Evolutionary conservation across 1,140 invertebrate species (phyloP).

Genomic region (Drosophila nikananu): DNA sequence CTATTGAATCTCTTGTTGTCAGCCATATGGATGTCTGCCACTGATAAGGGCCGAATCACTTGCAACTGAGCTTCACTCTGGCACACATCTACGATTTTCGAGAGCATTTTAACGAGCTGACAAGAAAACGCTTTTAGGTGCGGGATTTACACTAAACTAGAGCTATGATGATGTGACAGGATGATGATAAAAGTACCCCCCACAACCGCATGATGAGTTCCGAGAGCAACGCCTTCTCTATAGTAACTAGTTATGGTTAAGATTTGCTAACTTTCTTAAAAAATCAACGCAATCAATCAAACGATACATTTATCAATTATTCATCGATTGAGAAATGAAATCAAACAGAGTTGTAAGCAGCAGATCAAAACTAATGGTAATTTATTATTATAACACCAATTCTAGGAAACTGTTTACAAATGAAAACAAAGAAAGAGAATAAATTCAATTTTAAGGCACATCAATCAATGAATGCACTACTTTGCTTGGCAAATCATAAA

Average conservation of each 20-base stretch:
- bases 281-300: slow-evolving; percentile 46
- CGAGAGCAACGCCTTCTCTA: slow-evolving; percentile 12
- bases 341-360: slow-evolving; percentile 37
- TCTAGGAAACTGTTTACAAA: slow-evolving; percentile 58
- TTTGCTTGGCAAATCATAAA: slow-evolving; percentile 60
- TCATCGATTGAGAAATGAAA: slow-evolving; percentile 32
- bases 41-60: slow-evolving; percentile 31
- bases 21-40: slow-evolving; percentile 18
- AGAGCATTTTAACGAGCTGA: slow-evolving; percentile 54
- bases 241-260: slow-evolving; percentile 50
- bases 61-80: slow-evolving; percentile 60
- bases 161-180: slow-evolving; percentile 11
- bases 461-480: slow-evolving; percentile 78
- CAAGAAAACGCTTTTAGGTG: slow-evolving; percentile 82
- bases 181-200: not conserved
- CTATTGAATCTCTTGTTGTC: slow-evolving; percentile 5
- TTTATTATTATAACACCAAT: slow-evolving; percentile 63
- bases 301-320: slow-evolving; percentile 56
- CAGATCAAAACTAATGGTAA: slow-evolving; percentile 42
- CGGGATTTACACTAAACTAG: slow-evolving; percentile 14
- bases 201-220: not conserved
- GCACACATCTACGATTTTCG: slow-evolving; percentile 78
- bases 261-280: slow-evolving; percentile 48
- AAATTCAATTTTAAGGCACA: slow-evolving; percentile 52
- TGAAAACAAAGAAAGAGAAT: slow-evolving; percentile 19